Percentiles rank a stretch among this genome's conserved stretches.
These are phyloP conservation scores for Oreochromis grahami DNA, from an alignment of 2,797 vertebrate genomes.

Conservation along the genomic window DNA sequence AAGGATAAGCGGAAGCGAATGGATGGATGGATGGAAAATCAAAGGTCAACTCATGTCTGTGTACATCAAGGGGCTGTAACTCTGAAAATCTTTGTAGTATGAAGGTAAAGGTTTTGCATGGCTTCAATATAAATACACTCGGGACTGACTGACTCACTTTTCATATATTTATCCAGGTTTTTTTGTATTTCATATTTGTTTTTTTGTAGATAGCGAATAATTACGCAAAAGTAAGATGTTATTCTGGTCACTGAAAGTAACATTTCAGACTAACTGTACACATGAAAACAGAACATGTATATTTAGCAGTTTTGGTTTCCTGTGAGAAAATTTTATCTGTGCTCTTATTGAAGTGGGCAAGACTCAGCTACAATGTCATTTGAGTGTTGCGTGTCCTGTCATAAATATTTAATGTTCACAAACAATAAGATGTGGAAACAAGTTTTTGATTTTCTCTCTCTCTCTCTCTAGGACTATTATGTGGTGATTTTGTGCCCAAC, in stretches of 20 bases:
- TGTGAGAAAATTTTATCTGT: too few species aligned
- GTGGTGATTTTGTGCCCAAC: slow-evolving; percentile 86
- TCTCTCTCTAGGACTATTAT: slow-evolving; percentile 78
- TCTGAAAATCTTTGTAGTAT: background rate
- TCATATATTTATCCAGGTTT: background rate
- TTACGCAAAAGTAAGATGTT: too few species aligned
- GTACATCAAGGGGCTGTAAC: background rate
- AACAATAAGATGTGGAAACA: background rate
- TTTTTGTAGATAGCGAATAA: background rate
- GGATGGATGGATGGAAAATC: too few species aligned
- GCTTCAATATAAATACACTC: background rate
- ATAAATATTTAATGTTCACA: background rate
- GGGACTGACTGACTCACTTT: background rate
- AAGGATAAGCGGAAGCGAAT: too few species aligned
- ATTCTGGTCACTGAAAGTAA: too few species aligned
- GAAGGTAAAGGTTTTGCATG: background rate
- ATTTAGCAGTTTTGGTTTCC: too few species aligned
- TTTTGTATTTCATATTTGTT: background rate
- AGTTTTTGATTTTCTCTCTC: background rate
- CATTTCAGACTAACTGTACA: too few species aligned
- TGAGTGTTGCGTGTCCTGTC: background rate
- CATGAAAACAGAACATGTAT: too few species aligned
- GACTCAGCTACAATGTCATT: background rate
- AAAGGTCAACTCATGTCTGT: background rate
- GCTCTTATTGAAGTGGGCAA: too few species aligned